Evolutionary conservation across 2,113 vertebrate species (phyloP), one percentile per base, ranked within the genome.

Genomic region (Cyanoliseus patagonus): DNA sequence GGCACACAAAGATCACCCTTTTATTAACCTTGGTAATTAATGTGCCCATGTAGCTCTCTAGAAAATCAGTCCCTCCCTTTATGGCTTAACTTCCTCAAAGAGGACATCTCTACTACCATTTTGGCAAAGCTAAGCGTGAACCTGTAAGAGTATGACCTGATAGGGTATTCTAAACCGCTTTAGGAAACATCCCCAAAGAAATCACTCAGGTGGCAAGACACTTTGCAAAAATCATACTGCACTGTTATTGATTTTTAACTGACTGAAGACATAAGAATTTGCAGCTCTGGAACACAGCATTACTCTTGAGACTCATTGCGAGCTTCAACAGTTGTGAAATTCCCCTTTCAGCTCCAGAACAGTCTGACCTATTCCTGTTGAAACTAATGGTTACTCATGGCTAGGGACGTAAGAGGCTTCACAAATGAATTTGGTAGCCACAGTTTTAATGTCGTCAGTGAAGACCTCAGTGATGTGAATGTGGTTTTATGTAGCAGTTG

Each of bases 11-110:
- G 18, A 46, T 86, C 15, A 88, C 23, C 24, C 67, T 76, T 84
- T 80, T 88, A 94, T 86, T 93, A 94, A 86, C 73, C 25, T 79
- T 37, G 35, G 23, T 79, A 95, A 87, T 88, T 89, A 86, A 46
- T 5, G 2, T 84, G n/a, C 68, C 51, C 47, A 57, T 2, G 9
- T 76, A n/a, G 19, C 67, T 88, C 41, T 94, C 86, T 75, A 89
- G 85, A 92, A 94, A 91, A 93, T 62, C 73, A 68, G 46, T 92
- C 61, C 44, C 69, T 53, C 3, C 42, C 30, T 85, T 87, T 51
- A 51, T 6, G 83, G 25, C 9, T 39, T 74, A 41, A 53, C 41
- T 19, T 87, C 76, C 61, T 92, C 44, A 53, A 57, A 44, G 41
- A 86, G 7, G 11, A 55, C 24, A 35, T 82, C 13, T 49, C 12